These are phyloP conservation scores for Cyprinus carpio DNA, from an alignment of 2,113 vertebrate genomes.

Conservation along the genomic window DNA sequence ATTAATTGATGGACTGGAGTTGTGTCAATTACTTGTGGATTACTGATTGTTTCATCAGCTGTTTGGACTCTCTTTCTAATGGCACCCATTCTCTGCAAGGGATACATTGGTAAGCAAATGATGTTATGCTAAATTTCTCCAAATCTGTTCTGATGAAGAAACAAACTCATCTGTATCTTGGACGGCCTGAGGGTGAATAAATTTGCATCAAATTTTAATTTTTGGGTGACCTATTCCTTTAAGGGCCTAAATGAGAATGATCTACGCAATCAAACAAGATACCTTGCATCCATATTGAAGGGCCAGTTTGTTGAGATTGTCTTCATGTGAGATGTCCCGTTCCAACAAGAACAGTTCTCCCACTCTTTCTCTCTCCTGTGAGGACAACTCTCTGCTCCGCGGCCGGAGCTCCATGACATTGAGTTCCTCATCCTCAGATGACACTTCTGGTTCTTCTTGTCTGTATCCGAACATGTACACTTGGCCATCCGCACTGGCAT, in stretches of 20 bases:
- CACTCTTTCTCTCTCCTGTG: constrained; percentile 56
- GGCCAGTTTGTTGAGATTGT: constrained; percentile 91
- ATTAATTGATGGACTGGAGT: too few species aligned
- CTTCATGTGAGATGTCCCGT: constrained; percentile 76
- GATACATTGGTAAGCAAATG: too few species aligned
- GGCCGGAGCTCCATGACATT: constrained; percentile 74
- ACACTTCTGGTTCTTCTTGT: constrained; percentile 65
- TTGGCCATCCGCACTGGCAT: constrained; percentile 79
- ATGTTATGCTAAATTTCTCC: too few species aligned
- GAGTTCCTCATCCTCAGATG: constrained; percentile 86
- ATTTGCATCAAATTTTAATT: too few species aligned
- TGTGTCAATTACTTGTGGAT: too few species aligned
- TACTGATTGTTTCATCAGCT: too few species aligned
- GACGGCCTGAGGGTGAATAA: too few species aligned
- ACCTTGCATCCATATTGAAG: constrained; percentile 95
- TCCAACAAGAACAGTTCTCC: constrained; percentile 79
- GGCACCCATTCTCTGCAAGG: too few species aligned
- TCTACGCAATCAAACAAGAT: constrained; percentile 44
- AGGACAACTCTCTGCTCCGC: constrained; percentile 61
- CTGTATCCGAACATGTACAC: constrained; percentile 80
- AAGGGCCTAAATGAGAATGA: background rate
- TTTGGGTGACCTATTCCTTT: background rate
- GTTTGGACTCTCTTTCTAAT: too few species aligned
- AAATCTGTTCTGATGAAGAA: too few species aligned
- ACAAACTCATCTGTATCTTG: too few species aligned